Percentiles rank a stretch among this genome's conserved stretches.
Conservation (phyloP, 2,113 vertebrate species). For the Phoenicopterus ruber region DNA sequence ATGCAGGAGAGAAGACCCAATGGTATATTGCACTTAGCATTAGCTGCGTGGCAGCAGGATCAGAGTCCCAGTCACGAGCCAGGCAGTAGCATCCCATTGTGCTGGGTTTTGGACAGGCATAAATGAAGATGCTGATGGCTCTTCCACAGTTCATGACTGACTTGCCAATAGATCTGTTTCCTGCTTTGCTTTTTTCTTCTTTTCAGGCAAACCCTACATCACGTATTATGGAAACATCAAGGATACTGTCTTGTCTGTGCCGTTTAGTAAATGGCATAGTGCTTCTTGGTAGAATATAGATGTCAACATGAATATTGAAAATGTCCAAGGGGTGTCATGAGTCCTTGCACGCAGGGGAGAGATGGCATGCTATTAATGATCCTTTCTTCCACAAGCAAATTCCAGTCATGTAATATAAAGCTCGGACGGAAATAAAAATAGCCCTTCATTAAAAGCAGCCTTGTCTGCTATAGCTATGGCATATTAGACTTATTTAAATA, state of each 20-base stretch:
- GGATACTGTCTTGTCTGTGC: background rate
- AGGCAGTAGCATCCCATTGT: background rate
- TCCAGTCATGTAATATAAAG: background rate
- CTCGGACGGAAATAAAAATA: constrained; percentile 31
- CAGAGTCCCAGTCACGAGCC: background rate
- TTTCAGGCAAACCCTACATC: background rate
- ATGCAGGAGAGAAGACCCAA: background rate
- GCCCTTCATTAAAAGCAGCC: background rate
- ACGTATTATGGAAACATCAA: background rate
- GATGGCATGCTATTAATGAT: background rate
- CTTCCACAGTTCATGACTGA: background rate
- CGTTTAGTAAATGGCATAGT: background rate
- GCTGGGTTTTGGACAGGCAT: background rate
- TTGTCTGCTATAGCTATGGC: background rate
- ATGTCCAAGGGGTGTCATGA: background rate
- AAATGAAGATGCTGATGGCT: background rate
- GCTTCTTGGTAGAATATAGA: constrained; percentile 19
- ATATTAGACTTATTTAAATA: constrained; percentile 15
- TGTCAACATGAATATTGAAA: constrained; percentile 8
- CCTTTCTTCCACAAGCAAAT: background rate
- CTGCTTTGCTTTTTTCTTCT: background rate
- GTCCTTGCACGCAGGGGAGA: background rate
- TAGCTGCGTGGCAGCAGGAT: background rate
- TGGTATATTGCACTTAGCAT: background rate
- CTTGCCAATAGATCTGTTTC: background rate